phyloP scores from a whole-genome alignment of 2,888 invertebrate genomes.

The Tinea pellionella region DNA sequence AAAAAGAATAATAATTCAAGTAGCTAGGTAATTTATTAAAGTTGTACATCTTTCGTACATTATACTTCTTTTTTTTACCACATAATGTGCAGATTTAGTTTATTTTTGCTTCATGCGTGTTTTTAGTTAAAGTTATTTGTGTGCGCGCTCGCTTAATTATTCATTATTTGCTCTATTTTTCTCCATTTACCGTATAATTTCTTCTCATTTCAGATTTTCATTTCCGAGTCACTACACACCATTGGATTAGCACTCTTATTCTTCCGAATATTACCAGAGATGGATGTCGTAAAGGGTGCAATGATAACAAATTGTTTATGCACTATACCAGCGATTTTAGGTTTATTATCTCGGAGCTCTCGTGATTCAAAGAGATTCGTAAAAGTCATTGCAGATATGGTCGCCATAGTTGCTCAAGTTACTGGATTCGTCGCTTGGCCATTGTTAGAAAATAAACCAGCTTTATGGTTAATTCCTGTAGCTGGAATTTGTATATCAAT shows the following conservation, averaged over 20 bases:
- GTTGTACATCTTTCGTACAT: too few relatives aligned
- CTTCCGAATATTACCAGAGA: conserved; percentile 88
- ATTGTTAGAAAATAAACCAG: conserved; percentile 79
- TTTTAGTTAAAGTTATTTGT: too few relatives aligned
- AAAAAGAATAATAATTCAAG: too few relatives aligned
- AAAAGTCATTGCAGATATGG: conserved; percentile 84
- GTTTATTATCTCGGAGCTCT: conserved; percentile 83
- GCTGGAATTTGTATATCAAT: conserved; percentile 88
- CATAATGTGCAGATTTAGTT: too few relatives aligned
- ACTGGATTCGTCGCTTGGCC: conserved; percentile 95
- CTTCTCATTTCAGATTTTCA: conserved; percentile 69
- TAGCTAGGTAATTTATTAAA: too few relatives aligned
- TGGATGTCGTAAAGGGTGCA: conserved; percentile 94
- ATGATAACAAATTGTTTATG: conserved; percentile 97
- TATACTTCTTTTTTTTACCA: too few relatives aligned
- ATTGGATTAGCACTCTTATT: conserved; percentile 88
- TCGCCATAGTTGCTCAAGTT: conserved; percentile 88
- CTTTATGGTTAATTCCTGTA: conserved; percentile 88
- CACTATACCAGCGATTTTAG: conserved; percentile 84
- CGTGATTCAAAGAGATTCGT: conserved; percentile 83
- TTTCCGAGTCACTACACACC: conserved; percentile 90
- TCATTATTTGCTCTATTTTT: too few relatives aligned
- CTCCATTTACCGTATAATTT: not conserved
- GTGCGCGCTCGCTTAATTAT: too few relatives aligned
- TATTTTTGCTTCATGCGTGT: too few relatives aligned